A percentile compares a stretch with the other conserved stretches of the same genome.
Evolutionary conservation across 2,888 invertebrate genomes (phyloP).

Genomic region (Flabesymbios commensalis): DNA sequence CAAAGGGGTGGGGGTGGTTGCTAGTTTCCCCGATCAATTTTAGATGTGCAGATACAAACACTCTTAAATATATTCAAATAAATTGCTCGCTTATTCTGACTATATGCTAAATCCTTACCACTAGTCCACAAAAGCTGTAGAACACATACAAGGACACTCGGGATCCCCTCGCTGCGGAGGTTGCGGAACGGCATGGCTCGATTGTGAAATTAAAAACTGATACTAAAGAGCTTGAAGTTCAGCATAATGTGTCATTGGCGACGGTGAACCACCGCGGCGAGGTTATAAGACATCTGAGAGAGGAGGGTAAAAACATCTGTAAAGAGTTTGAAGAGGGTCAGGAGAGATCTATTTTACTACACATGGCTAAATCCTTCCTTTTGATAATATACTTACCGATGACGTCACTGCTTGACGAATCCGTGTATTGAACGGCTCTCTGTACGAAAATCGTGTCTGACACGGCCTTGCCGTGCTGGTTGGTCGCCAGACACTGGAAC

Average conservation of each 20-base stretch:
- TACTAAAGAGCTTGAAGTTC: slow-evolving; percentile 50
- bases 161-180: slow-evolving; percentile 56
- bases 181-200: slow-evolving; percentile 53
- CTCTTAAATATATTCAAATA: too few species aligned
- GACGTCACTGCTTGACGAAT: too few species aligned
- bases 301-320: slow-evolving; percentile 43
- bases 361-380: too few species aligned
- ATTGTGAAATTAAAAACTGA: slow-evolving; percentile 49
- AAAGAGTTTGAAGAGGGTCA: slow-evolving; percentile 14
- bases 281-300: slow-evolving; percentile 49
- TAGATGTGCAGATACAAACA: too few species aligned
- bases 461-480: too few species aligned
- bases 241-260: slow-evolving; percentile 48
- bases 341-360: slow-evolving; percentile 9
- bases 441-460: too few species aligned
- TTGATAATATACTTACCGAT: too few species aligned
- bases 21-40: too few species aligned
- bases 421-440: too few species aligned
- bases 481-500: too few species aligned
- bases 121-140: slow-evolving; percentile 56
- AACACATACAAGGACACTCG: slow-evolving; percentile 55
- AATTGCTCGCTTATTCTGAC: too few species aligned
- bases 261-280: slow-evolving; percentile 52
- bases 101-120: slow-evolving; percentile 52
- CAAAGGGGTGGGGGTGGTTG: too few species aligned